phyloP scores from a whole-genome alignment of 2,888 invertebrate genomes.

The Ophonus ardosiacus region DNA sequence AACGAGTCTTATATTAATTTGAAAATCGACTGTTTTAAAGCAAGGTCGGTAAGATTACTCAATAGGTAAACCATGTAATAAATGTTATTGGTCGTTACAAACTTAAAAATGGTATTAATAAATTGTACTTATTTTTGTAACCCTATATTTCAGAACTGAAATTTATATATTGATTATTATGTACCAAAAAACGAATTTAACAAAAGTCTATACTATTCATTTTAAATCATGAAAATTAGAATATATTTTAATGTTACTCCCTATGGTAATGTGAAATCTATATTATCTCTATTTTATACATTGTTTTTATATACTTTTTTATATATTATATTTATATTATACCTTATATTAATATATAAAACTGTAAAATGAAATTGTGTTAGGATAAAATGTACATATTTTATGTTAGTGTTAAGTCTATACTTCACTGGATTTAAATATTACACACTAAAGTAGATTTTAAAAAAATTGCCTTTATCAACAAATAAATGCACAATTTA shows the following conservation, averaged over 20 bases:
- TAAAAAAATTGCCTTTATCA: constrained; percentile 20
- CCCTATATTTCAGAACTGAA: background rate
- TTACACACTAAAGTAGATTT: too few species aligned
- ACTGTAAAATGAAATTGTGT: background rate
- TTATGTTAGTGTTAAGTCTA: constrained; percentile 19
- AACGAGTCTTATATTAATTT: too few species aligned
- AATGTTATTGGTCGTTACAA: too few species aligned
- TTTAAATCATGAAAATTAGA: constrained; percentile 6
- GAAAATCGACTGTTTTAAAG: too few species aligned
- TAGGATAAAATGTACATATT: constrained; percentile 13
- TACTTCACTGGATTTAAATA: background rate
- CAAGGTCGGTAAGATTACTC: too few species aligned
- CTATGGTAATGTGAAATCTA: constrained; percentile 8
- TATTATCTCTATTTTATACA: constrained; percentile 31
- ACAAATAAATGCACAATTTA: constrained; percentile 21
- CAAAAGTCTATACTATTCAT: background rate
- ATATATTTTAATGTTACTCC: background rate
- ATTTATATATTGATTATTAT: background rate
- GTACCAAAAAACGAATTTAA: background rate
- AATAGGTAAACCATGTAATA: too few species aligned
- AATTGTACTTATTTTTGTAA: background rate
- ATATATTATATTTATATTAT: constrained; percentile 30
- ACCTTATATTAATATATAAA: constrained; percentile 5
- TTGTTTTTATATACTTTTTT: constrained; percentile 45
- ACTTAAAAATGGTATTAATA: too few species aligned